These are phyloP conservation scores for Theonella swinhoei DNA, from an alignment of 37 sponge, comb jelly and placozoan genomes.

Conservation along the genomic window DNA sequence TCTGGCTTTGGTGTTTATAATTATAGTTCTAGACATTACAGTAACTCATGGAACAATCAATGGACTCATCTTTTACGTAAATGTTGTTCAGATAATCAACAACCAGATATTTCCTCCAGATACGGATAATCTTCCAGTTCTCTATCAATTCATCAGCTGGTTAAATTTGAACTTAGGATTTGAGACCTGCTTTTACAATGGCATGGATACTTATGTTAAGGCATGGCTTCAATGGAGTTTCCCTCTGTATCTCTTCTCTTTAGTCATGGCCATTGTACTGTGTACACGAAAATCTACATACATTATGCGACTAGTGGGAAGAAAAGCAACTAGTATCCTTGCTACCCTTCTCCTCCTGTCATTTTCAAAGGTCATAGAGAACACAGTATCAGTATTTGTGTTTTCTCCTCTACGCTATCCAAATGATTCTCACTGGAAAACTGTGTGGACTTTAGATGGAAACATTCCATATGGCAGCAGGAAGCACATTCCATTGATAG, in stretches of 20 bases:
- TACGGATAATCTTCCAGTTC: neutral
- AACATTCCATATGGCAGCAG: neutral
- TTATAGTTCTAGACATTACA: neutral
- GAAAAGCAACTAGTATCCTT: neutral
- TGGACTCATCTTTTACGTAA: constrained; percentile 9
- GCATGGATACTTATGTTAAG: neutral
- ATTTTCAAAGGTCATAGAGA: neutral
- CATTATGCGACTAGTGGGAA: neutral
- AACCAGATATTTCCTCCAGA: neutral
- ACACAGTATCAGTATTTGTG: neutral
- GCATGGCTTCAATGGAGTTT: neutral
- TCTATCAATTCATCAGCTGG: neutral
- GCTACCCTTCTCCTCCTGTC: neutral
- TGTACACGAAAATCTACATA: neutral
- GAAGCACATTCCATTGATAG: neutral
- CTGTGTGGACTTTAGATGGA: neutral
- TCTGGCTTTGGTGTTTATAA: neutral
- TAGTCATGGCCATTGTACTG: neutral
- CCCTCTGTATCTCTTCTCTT: neutral
- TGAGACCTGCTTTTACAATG: neutral
- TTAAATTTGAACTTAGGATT: neutral
- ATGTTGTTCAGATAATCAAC: neutral
- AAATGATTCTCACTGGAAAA: neutral
- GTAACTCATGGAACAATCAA: constrained; percentile 13
- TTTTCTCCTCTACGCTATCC: neutral